A percentile compares a stretch with the other conserved stretches of the same genome.
phyloP scores from a whole-genome alignment of 2,113 vertebrate genomes.

The Stomatorhinus ivindoensis region DNA sequence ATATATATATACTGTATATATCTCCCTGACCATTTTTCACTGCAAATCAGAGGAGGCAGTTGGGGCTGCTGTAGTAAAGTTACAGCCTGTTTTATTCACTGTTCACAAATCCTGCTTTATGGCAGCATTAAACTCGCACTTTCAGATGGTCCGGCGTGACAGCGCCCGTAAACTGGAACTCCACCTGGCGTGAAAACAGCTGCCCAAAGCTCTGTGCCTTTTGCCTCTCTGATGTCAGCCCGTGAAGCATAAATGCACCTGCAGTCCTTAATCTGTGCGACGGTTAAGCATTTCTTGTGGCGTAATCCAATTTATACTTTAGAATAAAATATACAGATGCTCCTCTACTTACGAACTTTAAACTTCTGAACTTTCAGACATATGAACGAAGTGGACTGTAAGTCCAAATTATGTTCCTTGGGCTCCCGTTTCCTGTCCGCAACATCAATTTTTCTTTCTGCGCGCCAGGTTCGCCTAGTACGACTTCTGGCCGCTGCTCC shows the following conservation, averaged over 20 bases:
- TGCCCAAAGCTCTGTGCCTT: not conserved
- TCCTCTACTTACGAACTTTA: too few species aligned
- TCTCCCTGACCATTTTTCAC: not conserved
- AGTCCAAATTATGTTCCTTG: too few species aligned
- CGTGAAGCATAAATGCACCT: not conserved
- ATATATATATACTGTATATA: not conserved
- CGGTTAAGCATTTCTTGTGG: not conserved
- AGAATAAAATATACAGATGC: not conserved
- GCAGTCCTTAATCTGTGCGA: not conserved
- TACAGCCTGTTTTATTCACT: constrained; percentile 3
- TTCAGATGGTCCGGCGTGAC: not conserved
- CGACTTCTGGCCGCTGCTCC: too few species aligned
- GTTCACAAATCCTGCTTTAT: constrained; percentile 1
- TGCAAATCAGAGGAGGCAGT: not conserved
- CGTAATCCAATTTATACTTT: not conserved
- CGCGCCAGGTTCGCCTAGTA: too few species aligned
- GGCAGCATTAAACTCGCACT: not conserved
- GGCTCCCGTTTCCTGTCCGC: too few species aligned
- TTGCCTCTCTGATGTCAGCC: not conserved
- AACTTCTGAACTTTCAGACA: too few species aligned
- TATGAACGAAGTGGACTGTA: too few species aligned
- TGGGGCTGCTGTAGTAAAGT: not conserved
- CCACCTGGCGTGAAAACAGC: not conserved
- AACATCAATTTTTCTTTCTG: too few species aligned
- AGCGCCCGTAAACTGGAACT: not conserved